Conservation (phyloP, 2,797 vertebrate species). For the Chloroceryle amazona region DNA sequence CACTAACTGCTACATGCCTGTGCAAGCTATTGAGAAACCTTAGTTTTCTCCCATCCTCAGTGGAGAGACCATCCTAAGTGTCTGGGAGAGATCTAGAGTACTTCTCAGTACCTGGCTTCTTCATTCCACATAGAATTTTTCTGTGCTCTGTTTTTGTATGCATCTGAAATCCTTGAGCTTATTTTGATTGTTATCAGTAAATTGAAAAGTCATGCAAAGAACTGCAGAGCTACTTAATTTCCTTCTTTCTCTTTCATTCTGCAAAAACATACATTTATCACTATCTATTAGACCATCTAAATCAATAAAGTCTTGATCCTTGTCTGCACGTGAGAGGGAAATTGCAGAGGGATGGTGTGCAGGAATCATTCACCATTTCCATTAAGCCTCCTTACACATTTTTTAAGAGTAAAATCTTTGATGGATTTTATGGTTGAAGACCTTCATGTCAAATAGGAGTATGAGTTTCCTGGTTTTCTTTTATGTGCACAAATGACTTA, state of each 20-base stretch:
- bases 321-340: conserved; percentile 1
- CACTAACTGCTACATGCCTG: neutral
- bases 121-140: neutral
- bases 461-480: neutral
- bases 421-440: neutral
- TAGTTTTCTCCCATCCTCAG: no score
- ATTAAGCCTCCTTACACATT: conserved; percentile 13
- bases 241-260: neutral
- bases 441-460: neutral
- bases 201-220: neutral
- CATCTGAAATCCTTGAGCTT: neutral
- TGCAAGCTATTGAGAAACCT: neutral
- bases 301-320: neutral
- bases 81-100: neutral
- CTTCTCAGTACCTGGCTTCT: neutral
- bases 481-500: neutral
- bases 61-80: neutral
- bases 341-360: neutral
- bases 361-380: neutral
- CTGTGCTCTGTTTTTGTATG: neutral
- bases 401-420: conserved; percentile 3
- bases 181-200: neutral
- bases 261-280: neutral
- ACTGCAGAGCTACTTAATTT: neutral
- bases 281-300: neutral